phyloP scores from a whole-genome alignment of 2,888 invertebrate species.

The Cyclophora albipunctata region DNA sequence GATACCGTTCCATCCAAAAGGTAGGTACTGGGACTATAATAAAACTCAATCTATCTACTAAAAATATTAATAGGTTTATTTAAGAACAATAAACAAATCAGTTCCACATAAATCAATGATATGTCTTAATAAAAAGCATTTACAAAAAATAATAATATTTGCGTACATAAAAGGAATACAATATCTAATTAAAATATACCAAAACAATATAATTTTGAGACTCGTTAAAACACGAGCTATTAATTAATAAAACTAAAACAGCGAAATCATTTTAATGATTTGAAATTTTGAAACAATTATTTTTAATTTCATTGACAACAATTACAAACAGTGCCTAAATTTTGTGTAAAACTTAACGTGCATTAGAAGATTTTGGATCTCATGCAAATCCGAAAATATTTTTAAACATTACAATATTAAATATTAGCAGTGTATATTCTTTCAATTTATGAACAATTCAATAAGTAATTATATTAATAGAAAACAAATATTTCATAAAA shows the following conservation, averaged over 20 bases:
- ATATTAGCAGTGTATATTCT: background rate
- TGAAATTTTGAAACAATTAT: too few species aligned
- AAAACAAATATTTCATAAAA: background rate
- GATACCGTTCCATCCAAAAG: too few species aligned
- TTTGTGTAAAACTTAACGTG: background rate
- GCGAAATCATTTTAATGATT: background rate
- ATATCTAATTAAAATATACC: background rate
- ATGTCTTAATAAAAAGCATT: conserved; percentile 26
- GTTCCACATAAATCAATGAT: conserved; percentile 33
- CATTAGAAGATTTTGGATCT: background rate
- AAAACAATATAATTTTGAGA: conserved; percentile 1
- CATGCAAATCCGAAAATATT: background rate
- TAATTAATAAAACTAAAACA: background rate
- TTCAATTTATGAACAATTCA: background rate
- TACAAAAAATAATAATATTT: conserved; percentile 11
- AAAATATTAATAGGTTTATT: conserved; percentile 12
- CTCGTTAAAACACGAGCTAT: conserved; percentile 37
- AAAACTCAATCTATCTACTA: too few species aligned
- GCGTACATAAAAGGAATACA: conserved; percentile 8
- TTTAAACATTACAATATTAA: background rate
- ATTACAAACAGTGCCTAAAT: too few species aligned
- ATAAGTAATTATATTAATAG: background rate
- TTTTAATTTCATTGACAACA: too few species aligned
- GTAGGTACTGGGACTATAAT: too few species aligned
- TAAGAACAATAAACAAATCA: conserved; percentile 27